Evolutionary conservation across 2,113 vertebrate species (phyloP), one percentile per base, ranked within the genome.

Genomic region (Varanus salvator): DNA sequence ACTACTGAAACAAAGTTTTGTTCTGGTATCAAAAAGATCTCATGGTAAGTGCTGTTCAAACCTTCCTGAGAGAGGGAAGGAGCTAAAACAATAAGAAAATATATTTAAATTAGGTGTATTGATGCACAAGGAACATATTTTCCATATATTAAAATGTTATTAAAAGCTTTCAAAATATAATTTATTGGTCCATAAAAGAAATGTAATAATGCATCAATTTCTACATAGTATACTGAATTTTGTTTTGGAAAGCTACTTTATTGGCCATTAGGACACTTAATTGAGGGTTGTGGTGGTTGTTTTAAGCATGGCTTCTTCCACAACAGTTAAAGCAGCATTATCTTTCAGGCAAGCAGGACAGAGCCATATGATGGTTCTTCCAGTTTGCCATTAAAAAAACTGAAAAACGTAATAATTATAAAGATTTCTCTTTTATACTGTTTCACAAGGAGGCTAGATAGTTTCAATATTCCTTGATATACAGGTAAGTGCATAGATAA

Each of bases 221-320:
- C 15, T 17, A 87, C 92, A 92, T 93, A 96, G 89, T 93, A 50
- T 74, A 93, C 91, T 92, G 76, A 88, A 91, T 34, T 86, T 21
- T 85, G 69, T 86, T 84, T 87, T 78, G 44, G n/a, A 85, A 84
- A 69, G n/a, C 54, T 85, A 84, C 38, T 91, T 85, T 34, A 52
- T 85, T 83, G 89, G 89, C 82, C 87, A 85, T 23, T 66, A 86
- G 81, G 64, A 72, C 38, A 60, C 57, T 85, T 0, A 34, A 90
- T 88, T 12, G 38, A 3, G 38, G 38, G 38, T 44, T 1, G 38
- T 44, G 38, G 38, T 44, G 1, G 38, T 44, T 44, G 38, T 44
- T 44, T 44, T 44, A 44, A 44, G 38, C 38, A 44, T 44, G 38
- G 3, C 38, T 44, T 44, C 38, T 44, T 44, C 50, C 78, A 17